Percentiles rank a stretch among this genome's conserved stretches.
Evolutionary conservation across 1,140 invertebrate genomes (phyloP).

Genomic region (Hylaeus anthracinus): DNA sequence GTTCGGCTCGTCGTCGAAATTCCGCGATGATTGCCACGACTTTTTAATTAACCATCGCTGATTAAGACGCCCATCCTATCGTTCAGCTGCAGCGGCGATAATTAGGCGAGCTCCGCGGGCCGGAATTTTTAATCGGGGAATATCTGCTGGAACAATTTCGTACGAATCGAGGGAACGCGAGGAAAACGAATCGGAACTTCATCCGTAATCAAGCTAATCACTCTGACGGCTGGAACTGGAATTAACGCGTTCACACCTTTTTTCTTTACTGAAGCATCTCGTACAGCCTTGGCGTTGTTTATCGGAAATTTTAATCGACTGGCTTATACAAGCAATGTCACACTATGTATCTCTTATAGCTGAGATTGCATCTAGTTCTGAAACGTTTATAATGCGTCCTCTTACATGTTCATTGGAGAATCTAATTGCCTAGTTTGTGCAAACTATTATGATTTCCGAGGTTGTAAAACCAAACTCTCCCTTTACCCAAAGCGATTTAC

Average conservation of each 20-base stretch:
- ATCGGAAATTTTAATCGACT: too few species aligned
- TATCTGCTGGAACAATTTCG: slow-evolving; percentile 40
- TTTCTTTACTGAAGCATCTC: too few species aligned
- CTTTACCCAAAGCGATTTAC: neutral
- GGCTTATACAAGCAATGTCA: too few species aligned
- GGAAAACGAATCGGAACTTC: slow-evolving; percentile 30
- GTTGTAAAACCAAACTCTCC: slow-evolving; percentile 12
- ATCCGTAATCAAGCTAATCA: slow-evolving; percentile 33
- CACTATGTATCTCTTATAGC: too few species aligned
- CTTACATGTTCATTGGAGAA: too few species aligned
- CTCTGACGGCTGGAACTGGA: slow-evolving; percentile 4
- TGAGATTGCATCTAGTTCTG: too few species aligned
- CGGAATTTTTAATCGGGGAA: slow-evolving; percentile 63
- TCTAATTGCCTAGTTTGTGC: too few species aligned
- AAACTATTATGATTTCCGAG: neutral
- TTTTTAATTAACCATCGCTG: slow-evolving; percentile 64
- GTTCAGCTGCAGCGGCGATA: slow-evolving; percentile 44
- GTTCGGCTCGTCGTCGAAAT: slow-evolving; percentile 41
- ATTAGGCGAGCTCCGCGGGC: slow-evolving; percentile 54
- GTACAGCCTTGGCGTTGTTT: too few species aligned
- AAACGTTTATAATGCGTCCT: too few species aligned
- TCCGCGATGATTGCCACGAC: slow-evolving; percentile 47
- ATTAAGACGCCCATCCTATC: slow-evolving; percentile 45
- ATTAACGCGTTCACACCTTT: too few species aligned
- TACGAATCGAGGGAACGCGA: neutral